These are phyloP conservation scores for Scartelaos histophorus DNA, from an alignment of 2,113 vertebrate species.

Conservation along the genomic window DNA sequence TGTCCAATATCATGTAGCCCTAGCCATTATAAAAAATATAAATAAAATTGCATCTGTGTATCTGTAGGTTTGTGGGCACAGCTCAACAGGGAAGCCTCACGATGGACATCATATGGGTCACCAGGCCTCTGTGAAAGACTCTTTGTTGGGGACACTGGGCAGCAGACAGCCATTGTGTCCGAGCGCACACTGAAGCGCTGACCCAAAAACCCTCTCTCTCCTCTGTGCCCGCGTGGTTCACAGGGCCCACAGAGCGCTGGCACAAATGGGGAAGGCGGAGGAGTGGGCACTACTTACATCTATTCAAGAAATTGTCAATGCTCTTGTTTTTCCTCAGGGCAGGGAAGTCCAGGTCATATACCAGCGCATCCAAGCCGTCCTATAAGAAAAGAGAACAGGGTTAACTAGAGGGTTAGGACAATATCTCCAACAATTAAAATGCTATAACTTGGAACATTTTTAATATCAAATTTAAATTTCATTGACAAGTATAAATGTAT, in stretches of 20 bases:
- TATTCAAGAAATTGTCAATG: slow-evolving; percentile 98
- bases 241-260: slow-evolving; percentile 22
- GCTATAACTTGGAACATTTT: neutral
- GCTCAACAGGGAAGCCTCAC: slow-evolving; percentile 41
- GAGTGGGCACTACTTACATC: slow-evolving; percentile 88
- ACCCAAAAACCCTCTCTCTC: slow-evolving; percentile 66
- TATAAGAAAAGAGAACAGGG: slow-evolving; percentile 57
- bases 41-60: neutral
- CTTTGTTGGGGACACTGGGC: slow-evolving; percentile 71
- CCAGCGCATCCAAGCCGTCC: slow-evolving; percentile 98
- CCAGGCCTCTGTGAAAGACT: slow-evolving; percentile 67
- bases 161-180: slow-evolving; percentile 75
- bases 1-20: too few relatives aligned
- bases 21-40: neutral
- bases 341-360: slow-evolving; percentile 98
- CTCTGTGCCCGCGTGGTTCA: slow-evolving; percentile 31
- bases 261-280: slow-evolving; percentile 19
- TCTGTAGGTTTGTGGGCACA: slow-evolving; percentile 26
- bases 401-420: slow-evolving; percentile 15
- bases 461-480: neutral
- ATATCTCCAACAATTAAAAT: neutral
- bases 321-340: slow-evolving; percentile 99
- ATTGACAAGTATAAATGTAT: neutral
- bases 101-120: slow-evolving; percentile 70
- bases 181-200: slow-evolving; percentile 54